Evolutionary conservation across 2,113 vertebrate species (phyloP), one percentile per base, ranked within the genome.

Genomic region (Corapipo altera): DNA sequence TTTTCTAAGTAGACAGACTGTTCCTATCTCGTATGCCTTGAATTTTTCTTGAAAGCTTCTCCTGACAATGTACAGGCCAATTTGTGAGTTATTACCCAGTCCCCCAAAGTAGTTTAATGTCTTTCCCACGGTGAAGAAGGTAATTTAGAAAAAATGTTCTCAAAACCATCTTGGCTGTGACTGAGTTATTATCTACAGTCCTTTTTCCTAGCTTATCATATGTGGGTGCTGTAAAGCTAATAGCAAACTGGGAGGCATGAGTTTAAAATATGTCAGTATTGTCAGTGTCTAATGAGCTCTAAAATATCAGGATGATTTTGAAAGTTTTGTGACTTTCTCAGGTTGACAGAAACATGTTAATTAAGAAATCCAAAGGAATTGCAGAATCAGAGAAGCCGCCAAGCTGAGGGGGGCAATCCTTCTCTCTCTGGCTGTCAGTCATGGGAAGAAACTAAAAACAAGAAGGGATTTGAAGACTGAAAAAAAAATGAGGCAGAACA

Each of bases 51-150:
- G n/a, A 64, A 80, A 91, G 65, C 11, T 87, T 71, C 73, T 74
- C 57, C 91, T 95, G 92, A 88, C 57, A 71, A 44, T 12, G 15
- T 52, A 32, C 72, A 91, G 83, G 61, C 39, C 52, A 61, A 46
- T 72, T 80, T 35, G 12, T 93, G 83, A 93, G 75, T 85, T 95
- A 91, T 72, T 81, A 65, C 41, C 41, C 65, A 11, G 41, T 69
- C 28, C n/a, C 14, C 8, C 28, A 39, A 57, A 55, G 52, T 1
- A 84, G 37, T n/a, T 77, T 71, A 61, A 83, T 82, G 44, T 49
- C 51, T 95, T 96, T 91, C 85, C 85, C 83, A 92, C 3, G 1
- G 62, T 90, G 71, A 85, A 93, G 85, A 73, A 95, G 92, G 46
- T 70, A 76, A 79, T 95, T 85, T 79, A 62, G 78, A 65, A 93